Conservation (phyloP, 2,797 vertebrate species). For the Pseudocheirus occidentalis region DNA sequence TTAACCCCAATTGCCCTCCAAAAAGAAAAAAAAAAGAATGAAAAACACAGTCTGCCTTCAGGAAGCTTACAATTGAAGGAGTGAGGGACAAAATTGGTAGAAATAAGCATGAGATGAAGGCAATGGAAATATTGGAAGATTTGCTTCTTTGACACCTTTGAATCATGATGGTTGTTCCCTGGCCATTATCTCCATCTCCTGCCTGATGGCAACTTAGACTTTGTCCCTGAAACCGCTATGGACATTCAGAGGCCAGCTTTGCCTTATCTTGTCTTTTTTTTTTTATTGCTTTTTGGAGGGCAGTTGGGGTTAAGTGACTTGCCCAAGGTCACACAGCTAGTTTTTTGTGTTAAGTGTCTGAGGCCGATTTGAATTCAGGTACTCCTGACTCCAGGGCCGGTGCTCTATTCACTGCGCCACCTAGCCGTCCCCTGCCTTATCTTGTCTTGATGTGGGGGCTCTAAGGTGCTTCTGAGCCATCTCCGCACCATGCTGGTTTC, state of each 20-base stretch:
- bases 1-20: no score
- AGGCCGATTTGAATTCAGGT: no score
- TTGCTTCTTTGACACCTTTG: not conserved
- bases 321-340: no score
- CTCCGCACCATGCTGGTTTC: not conserved
- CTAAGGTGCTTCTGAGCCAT: not conserved
- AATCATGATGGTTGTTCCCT: not conserved
- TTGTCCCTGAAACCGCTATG: not conserved
- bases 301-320: no score
- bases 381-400: no score
- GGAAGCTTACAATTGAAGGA: not conserved
- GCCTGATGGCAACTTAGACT: not conserved
- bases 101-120: not conserved
- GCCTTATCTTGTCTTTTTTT: not conserved
- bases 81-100: not conserved
- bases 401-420: no score
- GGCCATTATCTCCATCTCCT: not conserved
- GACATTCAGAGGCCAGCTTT: not conserved
- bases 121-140: not conserved
- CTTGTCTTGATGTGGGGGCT: not conserved
- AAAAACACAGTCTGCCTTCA: not conserved
- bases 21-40: no score
- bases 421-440: no score
- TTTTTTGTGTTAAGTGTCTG: no score
- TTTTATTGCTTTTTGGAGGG: no score